phyloP scores from a whole-genome alignment of 1,140 invertebrate species.

The Zaprionus ghesquierei region DNA sequence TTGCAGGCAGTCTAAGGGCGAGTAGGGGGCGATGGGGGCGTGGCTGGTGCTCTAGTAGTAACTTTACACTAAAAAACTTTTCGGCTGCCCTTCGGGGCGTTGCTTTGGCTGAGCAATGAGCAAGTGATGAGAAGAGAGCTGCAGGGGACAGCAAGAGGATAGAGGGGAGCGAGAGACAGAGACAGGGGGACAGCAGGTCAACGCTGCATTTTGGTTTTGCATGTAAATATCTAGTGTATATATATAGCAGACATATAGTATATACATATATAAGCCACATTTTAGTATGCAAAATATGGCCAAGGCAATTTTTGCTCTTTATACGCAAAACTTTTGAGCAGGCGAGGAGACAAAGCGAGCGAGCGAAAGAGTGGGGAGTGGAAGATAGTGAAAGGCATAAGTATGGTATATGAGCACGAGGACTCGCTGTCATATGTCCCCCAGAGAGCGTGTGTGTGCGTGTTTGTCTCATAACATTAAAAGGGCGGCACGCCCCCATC shows the following conservation, averaged over 20 bases:
- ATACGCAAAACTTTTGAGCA: constrained; percentile 31
- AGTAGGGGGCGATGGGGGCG: neutral
- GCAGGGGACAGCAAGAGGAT: neutral
- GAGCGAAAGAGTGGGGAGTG: neutral
- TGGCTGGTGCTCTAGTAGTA: constrained; percentile 42
- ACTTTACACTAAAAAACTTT: constrained; percentile 56
- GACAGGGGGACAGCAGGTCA: constrained; percentile 1
- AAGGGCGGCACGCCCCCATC: constrained; percentile 3
- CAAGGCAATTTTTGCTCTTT: constrained; percentile 52
- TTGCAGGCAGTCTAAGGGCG: neutral
- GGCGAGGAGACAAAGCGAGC: constrained; percentile 1
- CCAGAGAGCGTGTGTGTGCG: constrained; percentile 2
- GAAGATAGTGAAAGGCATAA: neutral
- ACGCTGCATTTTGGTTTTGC: constrained; percentile 26
- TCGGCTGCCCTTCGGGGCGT: constrained; percentile 31
- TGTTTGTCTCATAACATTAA: constrained; percentile 29
- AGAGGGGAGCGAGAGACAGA: too few species aligned
- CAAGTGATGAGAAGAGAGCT: neutral
- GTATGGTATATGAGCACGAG: constrained; percentile 11
- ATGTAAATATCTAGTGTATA: constrained; percentile 23
- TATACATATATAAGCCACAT: constrained; percentile 51
- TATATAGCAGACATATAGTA: neutral
- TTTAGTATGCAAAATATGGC: constrained; percentile 71
- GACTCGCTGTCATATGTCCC: constrained; percentile 15
- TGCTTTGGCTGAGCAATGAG: constrained; percentile 32